Conservation (phyloP, 92 coral and sea anemone species). For the Porites rus region DNA sequence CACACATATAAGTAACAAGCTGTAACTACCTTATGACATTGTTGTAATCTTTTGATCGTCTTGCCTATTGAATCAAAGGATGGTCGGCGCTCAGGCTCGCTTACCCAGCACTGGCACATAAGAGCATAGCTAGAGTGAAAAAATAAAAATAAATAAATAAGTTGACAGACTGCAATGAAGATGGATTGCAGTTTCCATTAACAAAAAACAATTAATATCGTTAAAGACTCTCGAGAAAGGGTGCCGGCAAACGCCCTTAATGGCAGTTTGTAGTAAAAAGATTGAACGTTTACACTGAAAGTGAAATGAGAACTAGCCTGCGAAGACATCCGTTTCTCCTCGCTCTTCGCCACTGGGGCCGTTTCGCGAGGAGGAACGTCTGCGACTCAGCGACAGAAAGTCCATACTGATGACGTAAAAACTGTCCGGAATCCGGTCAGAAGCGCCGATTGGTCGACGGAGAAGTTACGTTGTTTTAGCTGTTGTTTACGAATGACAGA, state of each 20-base stretch:
- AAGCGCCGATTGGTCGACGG: too few relatives aligned
- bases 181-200: background rate
- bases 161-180: background rate
- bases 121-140: conserved; percentile 64
- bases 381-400: too few relatives aligned
- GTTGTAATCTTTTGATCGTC: conserved; percentile 64
- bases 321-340: too few relatives aligned
- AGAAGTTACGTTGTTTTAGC: too few relatives aligned
- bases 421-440: too few relatives aligned
- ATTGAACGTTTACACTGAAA: too few relatives aligned
- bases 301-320: too few relatives aligned
- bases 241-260: background rate
- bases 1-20: background rate
- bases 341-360: too few relatives aligned
- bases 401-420: too few relatives aligned
- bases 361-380: too few relatives aligned
- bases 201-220: background rate
- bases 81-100: conserved; percentile 76
- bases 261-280: background rate
- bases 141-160: background rate
- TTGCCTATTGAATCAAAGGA: conserved; percentile 65
- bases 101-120: conserved; percentile 84
- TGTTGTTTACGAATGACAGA: too few relatives aligned
- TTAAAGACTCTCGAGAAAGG: background rate
- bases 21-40: conserved; percentile 65